A percentile compares a stretch with the other conserved stretches of the same genome.
These are phyloP conservation scores for Actenoides hombroni DNA, from an alignment of 2,113 vertebrate species.

Conservation along the genomic window DNA sequence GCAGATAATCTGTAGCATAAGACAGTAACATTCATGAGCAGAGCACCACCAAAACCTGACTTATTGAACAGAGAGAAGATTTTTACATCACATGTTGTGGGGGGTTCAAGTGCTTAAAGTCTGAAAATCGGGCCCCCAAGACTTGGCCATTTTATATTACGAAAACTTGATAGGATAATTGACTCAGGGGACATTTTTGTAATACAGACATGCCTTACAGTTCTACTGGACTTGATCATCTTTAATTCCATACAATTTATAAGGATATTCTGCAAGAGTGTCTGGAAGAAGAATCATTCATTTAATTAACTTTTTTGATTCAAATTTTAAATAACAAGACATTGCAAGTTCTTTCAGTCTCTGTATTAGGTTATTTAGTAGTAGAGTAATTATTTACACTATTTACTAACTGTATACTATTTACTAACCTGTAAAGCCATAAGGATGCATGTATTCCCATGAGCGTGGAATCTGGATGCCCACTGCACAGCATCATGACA, in stretches of 20 bases:
- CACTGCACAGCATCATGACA: slow-evolving; percentile 79
- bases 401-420: background rate
- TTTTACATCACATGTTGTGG: background rate
- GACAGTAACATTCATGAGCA: background rate
- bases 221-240: background rate
- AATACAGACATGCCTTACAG: background rate
- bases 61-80: background rate
- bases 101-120: background rate
- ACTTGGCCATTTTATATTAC: background rate
- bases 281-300: background rate
- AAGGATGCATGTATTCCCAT: slow-evolving; percentile 77
- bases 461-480: slow-evolving; percentile 66
- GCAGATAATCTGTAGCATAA: background rate
- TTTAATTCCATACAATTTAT: background rate
- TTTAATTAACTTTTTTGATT: background rate
- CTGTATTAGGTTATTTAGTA: background rate
- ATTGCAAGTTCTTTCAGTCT: background rate
- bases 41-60: background rate
- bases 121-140: background rate
- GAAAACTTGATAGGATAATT: background rate
- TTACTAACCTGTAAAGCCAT: slow-evolving; percentile 78
- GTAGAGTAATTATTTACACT: background rate
- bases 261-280: background rate
- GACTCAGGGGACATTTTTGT: background rate
- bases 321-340: background rate